phyloP scores from a whole-genome alignment of 2,888 invertebrate species.

The Tupiocoris notatus region DNA sequence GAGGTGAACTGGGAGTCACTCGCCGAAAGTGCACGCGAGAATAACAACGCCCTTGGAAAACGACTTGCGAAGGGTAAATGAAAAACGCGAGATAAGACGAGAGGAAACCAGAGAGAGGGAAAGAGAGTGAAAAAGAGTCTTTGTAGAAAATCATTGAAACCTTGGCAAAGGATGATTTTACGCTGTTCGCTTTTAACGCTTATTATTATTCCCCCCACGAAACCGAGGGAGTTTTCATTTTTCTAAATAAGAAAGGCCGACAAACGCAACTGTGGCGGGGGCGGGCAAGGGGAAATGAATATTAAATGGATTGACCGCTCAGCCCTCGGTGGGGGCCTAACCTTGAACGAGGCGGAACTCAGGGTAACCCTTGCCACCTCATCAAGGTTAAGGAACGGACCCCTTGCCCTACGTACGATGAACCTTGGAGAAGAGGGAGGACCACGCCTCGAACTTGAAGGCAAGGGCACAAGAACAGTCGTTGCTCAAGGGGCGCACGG shows the following conservation, averaged over 20 bases:
- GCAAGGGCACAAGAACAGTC: constrained; percentile 7
- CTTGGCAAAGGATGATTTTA: not conserved
- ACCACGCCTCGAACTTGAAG: constrained; percentile 26
- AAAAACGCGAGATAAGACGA: not conserved
- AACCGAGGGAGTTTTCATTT: not conserved
- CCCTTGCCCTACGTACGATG: not conserved
- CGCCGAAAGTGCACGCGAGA: constrained; percentile 20
- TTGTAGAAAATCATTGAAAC: not conserved
- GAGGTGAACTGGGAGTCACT: not conserved
- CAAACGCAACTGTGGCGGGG: not conserved
- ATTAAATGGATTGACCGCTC: constrained; percentile 6
- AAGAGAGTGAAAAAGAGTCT: too few relatives aligned
- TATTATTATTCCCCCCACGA: too few relatives aligned
- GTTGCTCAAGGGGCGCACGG: not conserved
- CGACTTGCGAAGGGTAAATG: constrained; percentile 5
- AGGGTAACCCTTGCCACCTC: not conserved
- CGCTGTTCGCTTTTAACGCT: too few relatives aligned
- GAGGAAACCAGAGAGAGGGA: too few relatives aligned
- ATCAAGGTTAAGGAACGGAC: not conserved
- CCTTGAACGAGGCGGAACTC: not conserved
- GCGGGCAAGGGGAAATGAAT: constrained; percentile 4
- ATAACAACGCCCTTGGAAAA: constrained; percentile 15
- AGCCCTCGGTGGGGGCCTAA: not conserved
- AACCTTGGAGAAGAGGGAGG: constrained; percentile 20
- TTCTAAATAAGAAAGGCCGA: not conserved